These are phyloP conservation scores for Nesospiza acunhae DNA, from an alignment of 2,113 vertebrate species.

Conservation along the genomic window DNA sequence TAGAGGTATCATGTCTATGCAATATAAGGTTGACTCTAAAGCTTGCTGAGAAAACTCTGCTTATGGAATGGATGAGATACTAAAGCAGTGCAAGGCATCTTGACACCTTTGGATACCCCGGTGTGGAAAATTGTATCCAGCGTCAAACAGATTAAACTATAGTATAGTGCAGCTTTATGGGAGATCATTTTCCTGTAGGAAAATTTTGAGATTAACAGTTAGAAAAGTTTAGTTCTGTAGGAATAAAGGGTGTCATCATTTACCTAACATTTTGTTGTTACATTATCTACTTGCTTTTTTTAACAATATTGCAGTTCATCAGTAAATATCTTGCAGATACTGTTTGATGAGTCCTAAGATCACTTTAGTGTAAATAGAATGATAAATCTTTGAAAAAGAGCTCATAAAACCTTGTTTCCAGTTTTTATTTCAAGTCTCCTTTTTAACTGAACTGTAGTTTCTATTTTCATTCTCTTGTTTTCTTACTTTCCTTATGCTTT, in stretches of 20 bases:
- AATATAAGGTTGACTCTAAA: slow-evolving; percentile 79
- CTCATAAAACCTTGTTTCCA: slow-evolving; percentile 67
- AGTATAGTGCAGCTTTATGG: slow-evolving; percentile 87
- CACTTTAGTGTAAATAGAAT: slow-evolving; percentile 53
- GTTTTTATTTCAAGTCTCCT: slow-evolving; percentile 70
- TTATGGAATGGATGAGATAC: slow-evolving; percentile 63
- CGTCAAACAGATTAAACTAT: slow-evolving; percentile 69
- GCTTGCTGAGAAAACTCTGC: slow-evolving; percentile 73
- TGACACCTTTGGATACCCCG: slow-evolving; percentile 64
- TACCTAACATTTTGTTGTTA: slow-evolving; percentile 54
- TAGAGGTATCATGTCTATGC: slow-evolving; percentile 86
- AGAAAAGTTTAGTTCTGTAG: slow-evolving; percentile 61
- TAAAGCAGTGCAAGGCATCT: slow-evolving; percentile 58
- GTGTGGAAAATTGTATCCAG: slow-evolving; percentile 59
- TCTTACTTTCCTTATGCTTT: slow-evolving; percentile 93
- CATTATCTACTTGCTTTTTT: slow-evolving; percentile 53
- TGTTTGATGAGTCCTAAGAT: slow-evolving; percentile 44
- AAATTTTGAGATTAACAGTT: slow-evolving; percentile 33
- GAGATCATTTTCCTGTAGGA: slow-evolving; percentile 59
- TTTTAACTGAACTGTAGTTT: slow-evolving; percentile 81
- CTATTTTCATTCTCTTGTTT: slow-evolving; percentile 87
- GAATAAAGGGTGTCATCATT: slow-evolving; percentile 51
- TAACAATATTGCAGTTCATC: background rate
- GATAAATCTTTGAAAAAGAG: slow-evolving; percentile 52
- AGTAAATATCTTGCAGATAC: slow-evolving; percentile 51